Conservation (phyloP, 2,797 vertebrate species). For the Octomys mimax region DNA sequence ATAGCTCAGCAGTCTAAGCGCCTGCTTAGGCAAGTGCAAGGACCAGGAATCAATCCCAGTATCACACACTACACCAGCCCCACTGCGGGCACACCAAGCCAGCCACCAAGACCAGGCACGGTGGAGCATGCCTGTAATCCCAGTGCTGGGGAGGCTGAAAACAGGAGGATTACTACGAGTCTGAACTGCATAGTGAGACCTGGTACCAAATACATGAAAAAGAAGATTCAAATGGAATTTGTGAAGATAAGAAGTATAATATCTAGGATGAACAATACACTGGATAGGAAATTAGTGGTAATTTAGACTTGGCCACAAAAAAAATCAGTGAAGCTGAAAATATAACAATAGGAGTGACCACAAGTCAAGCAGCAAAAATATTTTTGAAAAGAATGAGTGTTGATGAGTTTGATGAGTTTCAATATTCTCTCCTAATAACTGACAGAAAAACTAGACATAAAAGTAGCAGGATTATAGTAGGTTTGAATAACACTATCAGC, state of each 20-base stretch:
- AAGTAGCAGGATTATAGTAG: not conserved
- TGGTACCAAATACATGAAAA: too few species aligned
- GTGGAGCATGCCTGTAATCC: too few species aligned
- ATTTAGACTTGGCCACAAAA: constrained; percentile 4
- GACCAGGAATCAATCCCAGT: too few species aligned
- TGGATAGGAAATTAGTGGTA: not conserved
- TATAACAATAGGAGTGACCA: not conserved
- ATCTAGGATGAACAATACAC: not conserved
- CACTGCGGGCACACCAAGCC: too few species aligned
- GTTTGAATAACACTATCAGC: not conserved
- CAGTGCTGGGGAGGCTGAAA: too few species aligned
- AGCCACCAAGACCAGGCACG: too few species aligned
- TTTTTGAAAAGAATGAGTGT: not conserved
- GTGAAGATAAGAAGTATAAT: not conserved
- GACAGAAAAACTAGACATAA: not conserved
- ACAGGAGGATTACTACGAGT: too few species aligned
- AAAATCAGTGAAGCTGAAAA: not conserved
- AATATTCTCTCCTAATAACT: not conserved
- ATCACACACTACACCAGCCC: too few species aligned
- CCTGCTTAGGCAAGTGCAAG: too few species aligned
- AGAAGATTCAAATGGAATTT: not conserved
- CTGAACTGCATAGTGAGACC: not conserved
- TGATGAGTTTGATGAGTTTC: constrained; percentile 11
- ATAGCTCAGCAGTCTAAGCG: too few species aligned
- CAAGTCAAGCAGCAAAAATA: not conserved